phyloP scores from a whole-genome alignment of 2,113 vertebrate species.

The Glaucidium brasilianum region DNA sequence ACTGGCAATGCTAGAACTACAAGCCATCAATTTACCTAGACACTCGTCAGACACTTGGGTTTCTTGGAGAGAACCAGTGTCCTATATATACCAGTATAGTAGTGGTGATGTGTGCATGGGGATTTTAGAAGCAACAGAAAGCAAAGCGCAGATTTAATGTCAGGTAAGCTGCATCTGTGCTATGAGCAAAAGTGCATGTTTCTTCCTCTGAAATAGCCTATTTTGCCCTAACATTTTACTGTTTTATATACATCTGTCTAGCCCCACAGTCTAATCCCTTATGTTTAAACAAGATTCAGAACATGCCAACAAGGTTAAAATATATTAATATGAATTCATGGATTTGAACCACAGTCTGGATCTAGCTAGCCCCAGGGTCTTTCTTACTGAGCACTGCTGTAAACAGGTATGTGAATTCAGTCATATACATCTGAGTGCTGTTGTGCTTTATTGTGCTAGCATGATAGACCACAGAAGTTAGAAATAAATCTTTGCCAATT shows the following conservation, averaged over 20 bases:
- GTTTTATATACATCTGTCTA: not conserved
- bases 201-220: not conserved
- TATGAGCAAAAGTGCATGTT: not conserved
- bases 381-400: not conserved
- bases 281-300: not conserved
- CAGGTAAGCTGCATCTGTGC: not conserved
- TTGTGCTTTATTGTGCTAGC: not conserved
- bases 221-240: not conserved
- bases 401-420: not conserved
- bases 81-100: no score
- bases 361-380: not conserved
- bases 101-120: rapidly evolving
- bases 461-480: not conserved
- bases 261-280: not conserved
- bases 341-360: not conserved
- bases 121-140: not conserved
- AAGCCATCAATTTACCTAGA: not conserved
- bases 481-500: not conserved
- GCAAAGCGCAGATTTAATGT: not conserved
- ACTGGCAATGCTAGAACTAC: not conserved
- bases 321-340: not conserved
- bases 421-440: not conserved
- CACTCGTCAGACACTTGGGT: not conserved
- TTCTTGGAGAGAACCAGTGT: not conserved
- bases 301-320: not conserved